Base-by-base conservation (phyloP, 2,888 invertebrate species). In the Amaurobius ferox region DNA sequence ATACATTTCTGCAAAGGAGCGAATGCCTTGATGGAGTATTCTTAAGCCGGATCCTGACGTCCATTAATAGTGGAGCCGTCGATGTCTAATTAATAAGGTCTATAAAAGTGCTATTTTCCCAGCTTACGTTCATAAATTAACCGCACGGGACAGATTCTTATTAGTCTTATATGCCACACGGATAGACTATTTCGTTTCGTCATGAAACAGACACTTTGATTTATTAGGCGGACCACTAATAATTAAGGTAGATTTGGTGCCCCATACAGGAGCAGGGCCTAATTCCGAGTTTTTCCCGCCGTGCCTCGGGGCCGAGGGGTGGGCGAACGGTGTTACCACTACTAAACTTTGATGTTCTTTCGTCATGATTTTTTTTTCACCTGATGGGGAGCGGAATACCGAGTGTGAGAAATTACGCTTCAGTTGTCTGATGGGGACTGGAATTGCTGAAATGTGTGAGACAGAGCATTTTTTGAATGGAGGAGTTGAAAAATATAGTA, bases 41-140 rank as follows among this genome's bases (percentile, higher is more conserved):
- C 44, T 62, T 35, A 23, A 81, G 55, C 74, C 74, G 76, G 81
- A 81, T 76, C 30, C 76, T 81, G 81, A 81, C 70, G 55, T 61
- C 74, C 81, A 81, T 81, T 76, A 81, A 81, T 81, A 44, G 74
- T 32, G 7, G 62, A 44, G 39, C 81, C 81, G 81, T 81, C 76
- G 74, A 81, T 76, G 48, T 81, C 68, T 70, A 81, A 81, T 81
- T 81, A 81, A 81, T 81, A 81, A 81, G 68, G 44, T 73, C 74
- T 74, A 80, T 80, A 80, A 80, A 80, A 74, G 73, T 71, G 70
- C 62, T 70, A 79, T 48, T 76, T 81, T 70, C 68, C 81, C 70
- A 81, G 74, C 74, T 68, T 29, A 40, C 70, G 72, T 81, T 76
- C 74, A 81, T 81, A 81, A 81, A 81, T 81, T 81, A 76, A 68